Percentiles rank a stretch among this genome's conserved stretches.
Evolutionary conservation across 2,113 vertebrate species (phyloP).

Genomic region (Myotis lucifugus): DNA sequence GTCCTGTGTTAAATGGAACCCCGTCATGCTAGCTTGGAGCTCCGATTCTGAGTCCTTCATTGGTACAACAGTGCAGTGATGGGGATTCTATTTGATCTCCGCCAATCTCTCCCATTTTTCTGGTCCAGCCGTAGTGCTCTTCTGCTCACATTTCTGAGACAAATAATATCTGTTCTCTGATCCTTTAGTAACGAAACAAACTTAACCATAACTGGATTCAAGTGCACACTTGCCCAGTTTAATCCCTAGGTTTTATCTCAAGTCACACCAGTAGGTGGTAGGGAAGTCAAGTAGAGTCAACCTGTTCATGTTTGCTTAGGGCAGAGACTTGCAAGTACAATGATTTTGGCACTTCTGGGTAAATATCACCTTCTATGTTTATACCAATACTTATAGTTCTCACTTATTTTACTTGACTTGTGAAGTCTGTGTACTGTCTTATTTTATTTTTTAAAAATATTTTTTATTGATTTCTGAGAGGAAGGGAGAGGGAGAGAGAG

Average conservation of each 20-base stretch:
- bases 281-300: background rate
- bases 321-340: background rate
- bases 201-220: background rate
- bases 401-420: background rate
- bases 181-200: slow-evolving; percentile 15
- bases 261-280: slow-evolving; percentile 35
- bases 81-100: background rate
- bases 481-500: too few relatives aligned
- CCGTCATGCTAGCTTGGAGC: background rate
- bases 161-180: slow-evolving; percentile 3
- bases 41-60: slow-evolving; percentile 23
- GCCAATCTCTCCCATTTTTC: background rate
- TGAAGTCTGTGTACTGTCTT: slow-evolving; percentile 24
- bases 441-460: too few relatives aligned
- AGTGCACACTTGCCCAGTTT: background rate
- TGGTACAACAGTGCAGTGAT: background rate
- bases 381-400: background rate
- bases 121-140: background rate
- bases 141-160: background rate
- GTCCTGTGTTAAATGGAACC: background rate
- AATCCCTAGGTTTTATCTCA: background rate
- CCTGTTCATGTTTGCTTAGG: background rate
- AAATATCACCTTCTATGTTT: slow-evolving; percentile 42
- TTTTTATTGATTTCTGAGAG: too few relatives aligned
- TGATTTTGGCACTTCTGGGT: slow-evolving; percentile 12